Percentiles rank a stretch among this genome's conserved stretches.
These are phyloP conservation scores for Hypercompe scribonia DNA, from an alignment of 2,888 invertebrate species.

Conservation along the genomic window DNA sequence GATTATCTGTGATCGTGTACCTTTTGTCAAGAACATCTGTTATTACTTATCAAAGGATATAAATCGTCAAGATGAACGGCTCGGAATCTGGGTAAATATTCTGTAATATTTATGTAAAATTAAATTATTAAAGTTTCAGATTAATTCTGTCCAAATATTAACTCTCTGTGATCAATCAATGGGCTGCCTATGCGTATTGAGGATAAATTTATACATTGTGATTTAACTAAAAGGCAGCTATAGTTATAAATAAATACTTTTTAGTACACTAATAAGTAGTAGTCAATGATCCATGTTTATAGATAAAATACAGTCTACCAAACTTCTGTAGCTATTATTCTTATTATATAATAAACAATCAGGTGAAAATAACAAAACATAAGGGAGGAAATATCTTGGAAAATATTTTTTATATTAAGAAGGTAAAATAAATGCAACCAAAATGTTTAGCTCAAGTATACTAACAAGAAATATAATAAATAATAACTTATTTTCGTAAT, in stretches of 20 bases:
- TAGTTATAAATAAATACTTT: background rate
- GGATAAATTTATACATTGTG: background rate
- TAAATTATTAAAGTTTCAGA: conserved; percentile 15
- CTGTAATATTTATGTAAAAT: conserved; percentile 54
- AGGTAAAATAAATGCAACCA: too few species aligned
- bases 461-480: background rate
- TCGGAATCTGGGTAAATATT: conserved; percentile 91
- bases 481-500: too few species aligned
- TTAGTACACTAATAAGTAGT: background rate
- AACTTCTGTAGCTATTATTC: background rate
- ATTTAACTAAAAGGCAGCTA: background rate
- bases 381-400: background rate
- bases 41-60: conserved; percentile 50
- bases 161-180: background rate
- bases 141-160: background rate
- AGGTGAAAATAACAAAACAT: background rate
- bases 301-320: background rate
- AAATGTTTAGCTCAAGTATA: background rate
- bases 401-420: background rate
- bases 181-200: background rate
- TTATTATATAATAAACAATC: background rate
- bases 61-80: conserved; percentile 89
- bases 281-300: background rate
- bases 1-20: conserved; percentile 63
- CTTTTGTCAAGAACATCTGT: conserved; percentile 60